phyloP scores from a whole-genome alignment of 2,797 vertebrate species.

The Sarcophilus harrisii region DNA sequence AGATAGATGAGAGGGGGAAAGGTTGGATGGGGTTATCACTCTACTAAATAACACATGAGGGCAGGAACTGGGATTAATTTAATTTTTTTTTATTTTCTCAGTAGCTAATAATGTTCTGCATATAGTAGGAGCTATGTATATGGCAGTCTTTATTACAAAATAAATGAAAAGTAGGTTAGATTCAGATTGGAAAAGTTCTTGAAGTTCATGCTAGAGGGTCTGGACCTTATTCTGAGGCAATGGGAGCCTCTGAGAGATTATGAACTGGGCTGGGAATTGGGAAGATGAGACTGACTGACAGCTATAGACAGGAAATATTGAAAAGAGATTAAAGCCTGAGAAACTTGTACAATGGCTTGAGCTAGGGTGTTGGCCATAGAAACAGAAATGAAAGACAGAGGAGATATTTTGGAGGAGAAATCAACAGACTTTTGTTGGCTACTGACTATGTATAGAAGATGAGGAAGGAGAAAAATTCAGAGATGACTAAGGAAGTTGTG shows the following conservation, averaged over 20 bases:
- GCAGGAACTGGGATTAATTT: neutral
- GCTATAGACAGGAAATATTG: neutral
- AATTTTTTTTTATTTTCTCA: neutral
- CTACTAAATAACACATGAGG: neutral
- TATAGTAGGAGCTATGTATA: neutral
- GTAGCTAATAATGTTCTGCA: neutral
- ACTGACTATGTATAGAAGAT: neutral
- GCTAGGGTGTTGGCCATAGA: neutral
- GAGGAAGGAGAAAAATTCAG: neutral
- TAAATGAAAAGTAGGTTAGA: neutral
- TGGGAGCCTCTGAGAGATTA: neutral
- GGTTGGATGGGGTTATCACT: neutral
- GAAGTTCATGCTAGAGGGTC: neutral
- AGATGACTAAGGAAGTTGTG: neutral
- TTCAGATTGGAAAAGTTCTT: neutral
- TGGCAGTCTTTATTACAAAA: neutral
- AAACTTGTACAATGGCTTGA: neutral
- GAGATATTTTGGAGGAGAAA: neutral
- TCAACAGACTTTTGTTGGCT: neutral
- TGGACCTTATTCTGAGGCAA: neutral
- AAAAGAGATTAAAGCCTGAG: neutral
- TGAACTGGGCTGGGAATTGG: neutral
- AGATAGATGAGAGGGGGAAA: neutral
- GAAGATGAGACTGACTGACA: neutral
- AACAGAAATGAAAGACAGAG: neutral